A percentile compares a stretch with the other conserved stretches of the same genome.
phyloP scores from a whole-genome alignment of 2,797 vertebrate genomes.

The Merluccius polli region DNA sequence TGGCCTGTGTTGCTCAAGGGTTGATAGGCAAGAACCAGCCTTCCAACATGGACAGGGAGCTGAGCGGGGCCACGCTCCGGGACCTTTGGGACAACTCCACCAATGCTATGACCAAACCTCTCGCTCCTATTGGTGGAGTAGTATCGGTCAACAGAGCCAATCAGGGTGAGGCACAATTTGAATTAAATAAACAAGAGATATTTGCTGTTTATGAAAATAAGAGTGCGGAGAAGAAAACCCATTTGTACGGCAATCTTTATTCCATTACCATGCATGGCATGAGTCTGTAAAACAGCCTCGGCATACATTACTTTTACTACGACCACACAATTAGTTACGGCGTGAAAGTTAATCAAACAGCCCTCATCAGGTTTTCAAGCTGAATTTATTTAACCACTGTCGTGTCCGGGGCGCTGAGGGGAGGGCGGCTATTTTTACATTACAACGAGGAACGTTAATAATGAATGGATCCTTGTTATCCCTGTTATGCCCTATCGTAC shows the following conservation, averaged over 20 bases:
- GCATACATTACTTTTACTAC: not conserved
- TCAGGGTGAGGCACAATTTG: conserved; percentile 73
- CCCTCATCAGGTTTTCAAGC: not conserved
- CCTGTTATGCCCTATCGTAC: not conserved
- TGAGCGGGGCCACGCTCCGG: conserved; percentile 57
- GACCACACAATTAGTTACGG: not conserved
- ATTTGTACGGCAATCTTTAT: not conserved
- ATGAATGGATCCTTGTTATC: not conserved
- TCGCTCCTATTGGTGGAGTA: conserved; percentile 74
- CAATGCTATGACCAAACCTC: conserved; percentile 73
- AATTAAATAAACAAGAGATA: conserved; percentile 14
- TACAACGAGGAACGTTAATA: not conserved
- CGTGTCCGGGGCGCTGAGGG: not conserved
- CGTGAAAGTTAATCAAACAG: not conserved
- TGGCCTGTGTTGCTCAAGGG: conserved; percentile 64
- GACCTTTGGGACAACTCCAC: conserved; percentile 80
- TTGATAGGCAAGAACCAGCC: conserved; percentile 85
- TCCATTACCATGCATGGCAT: not conserved
- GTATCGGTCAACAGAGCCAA: conserved; percentile 77
- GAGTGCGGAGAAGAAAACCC: not conserved
- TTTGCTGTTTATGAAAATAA: not conserved
- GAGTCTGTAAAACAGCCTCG: not conserved
- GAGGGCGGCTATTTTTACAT: not conserved
- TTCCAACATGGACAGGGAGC: conserved; percentile 74
- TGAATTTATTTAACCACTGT: not conserved